Evolutionary conservation across 2,113 vertebrate species (phyloP).

Genomic region (Grallaria varia): DNA sequence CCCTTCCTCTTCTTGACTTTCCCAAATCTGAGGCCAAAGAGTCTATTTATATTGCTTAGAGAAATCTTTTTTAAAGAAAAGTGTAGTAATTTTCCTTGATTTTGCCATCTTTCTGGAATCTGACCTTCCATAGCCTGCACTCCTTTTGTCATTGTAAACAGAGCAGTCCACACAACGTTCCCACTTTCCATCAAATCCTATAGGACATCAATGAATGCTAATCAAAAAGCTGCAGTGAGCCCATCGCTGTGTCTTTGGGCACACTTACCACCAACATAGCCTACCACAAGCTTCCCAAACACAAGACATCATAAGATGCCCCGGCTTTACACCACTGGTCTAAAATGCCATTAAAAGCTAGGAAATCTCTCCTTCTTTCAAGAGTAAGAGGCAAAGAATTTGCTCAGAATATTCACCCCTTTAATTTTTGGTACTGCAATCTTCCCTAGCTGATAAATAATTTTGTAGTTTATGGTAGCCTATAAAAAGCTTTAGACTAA

Average conservation of each 20-base stretch:
- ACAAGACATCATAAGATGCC: background rate
- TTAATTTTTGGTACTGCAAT: background rate
- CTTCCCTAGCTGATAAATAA: background rate
- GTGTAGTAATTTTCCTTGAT: background rate
- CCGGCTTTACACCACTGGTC: background rate
- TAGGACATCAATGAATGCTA: background rate
- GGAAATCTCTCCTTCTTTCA: background rate
- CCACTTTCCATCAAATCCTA: background rate
- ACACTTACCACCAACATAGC: background rate
- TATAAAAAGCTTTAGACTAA: background rate
- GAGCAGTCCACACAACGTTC: background rate
- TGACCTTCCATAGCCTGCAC: background rate
- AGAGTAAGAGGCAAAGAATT: background rate
- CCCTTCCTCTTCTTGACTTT: background rate
- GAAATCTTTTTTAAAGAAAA: background rate
- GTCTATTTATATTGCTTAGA: background rate
- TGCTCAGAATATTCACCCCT: background rate
- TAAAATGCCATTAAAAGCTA: background rate
- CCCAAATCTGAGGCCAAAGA: background rate
- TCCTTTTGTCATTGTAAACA: background rate
- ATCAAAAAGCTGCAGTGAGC: background rate
- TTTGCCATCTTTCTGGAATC: background rate
- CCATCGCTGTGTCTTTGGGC: background rate
- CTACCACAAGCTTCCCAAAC: background rate
- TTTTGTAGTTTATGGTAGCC: background rate